Evolutionary conservation across 2,888 invertebrate genomes (phyloP), one percentile per base, ranked within the genome.

Genomic region (Rhimphoctona megacephalus): DNA sequence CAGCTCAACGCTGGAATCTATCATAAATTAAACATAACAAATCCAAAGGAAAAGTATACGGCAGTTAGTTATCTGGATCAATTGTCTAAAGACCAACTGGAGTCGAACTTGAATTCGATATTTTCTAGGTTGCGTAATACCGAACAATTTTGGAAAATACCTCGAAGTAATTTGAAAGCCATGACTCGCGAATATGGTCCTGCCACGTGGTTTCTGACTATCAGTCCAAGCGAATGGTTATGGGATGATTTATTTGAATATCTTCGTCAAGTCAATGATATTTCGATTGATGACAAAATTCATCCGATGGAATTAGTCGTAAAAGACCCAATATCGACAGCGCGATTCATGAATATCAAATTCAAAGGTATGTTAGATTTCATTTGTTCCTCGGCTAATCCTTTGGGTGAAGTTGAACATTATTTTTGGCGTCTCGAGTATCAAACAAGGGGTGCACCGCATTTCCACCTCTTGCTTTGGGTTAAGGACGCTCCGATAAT

Each of bases 291-390:
- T 19, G 89, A 7, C 0, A 54, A 22, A 22, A 22, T 54, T 54
- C 22, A 22, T 54, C 22, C 85, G 11, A 90, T 89, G 86, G 90
- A 90, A 82, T 85, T 93, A 14, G 89, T 92, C 39, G 90, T 91
- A 19, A 78, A 86, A 3, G 92, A 93, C 87, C 91, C 92, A n/a
- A 90, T 92, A 2, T 90, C 91, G 22, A 85, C 88, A n/a, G 91
- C 91, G 1, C 77, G 92, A 72, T 92, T 93, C 84, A 91, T 92
- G 43, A 91, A 92, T 43, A 91, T 89, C 39, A 90, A 92, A 84
- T 92, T 92, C 86, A 78, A 80, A 22, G 90, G 89, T 9, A 91
- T 92, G 88, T 85, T 92, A 25, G 90, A 91, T 66, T 92, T 92
- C 64, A 80, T 92, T 22, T 87, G 49, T 22, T 90, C 89, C 57